Percentiles rank a stretch among this genome's conserved stretches.
phyloP scores from a whole-genome alignment of 2,888 invertebrate species.

The Eudasyphora cyanicolor region DNA sequence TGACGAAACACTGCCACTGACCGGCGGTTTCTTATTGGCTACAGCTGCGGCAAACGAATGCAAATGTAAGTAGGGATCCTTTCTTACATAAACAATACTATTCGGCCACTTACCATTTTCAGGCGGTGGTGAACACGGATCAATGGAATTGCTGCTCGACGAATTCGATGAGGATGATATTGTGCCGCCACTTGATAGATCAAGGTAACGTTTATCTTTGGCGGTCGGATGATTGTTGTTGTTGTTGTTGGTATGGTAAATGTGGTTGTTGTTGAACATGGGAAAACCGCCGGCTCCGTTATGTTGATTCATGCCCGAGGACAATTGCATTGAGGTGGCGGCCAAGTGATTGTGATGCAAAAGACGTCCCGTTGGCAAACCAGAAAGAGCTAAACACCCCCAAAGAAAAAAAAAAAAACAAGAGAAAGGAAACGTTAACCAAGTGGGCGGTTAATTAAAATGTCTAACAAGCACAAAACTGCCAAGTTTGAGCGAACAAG shows the following conservation, averaged over 20 bases:
- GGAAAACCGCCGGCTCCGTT: slow-evolving; percentile 74
- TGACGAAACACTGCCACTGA: slow-evolving; percentile 78
- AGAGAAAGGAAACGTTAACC: slow-evolving; percentile 33
- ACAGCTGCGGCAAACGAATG: slow-evolving; percentile 31
- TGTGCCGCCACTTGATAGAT: slow-evolving; percentile 73
- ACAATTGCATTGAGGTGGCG: slow-evolving; percentile 77
- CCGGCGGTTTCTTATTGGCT: slow-evolving; percentile 69
- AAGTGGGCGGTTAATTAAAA: slow-evolving; percentile 60
- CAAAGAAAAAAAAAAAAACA: slow-evolving; percentile 31
- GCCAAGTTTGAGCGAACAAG: background rate
- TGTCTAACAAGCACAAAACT: slow-evolving; percentile 49
- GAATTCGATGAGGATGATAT: slow-evolving; percentile 78
- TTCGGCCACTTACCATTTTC: slow-evolving; percentile 70
- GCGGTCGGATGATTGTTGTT: slow-evolving; percentile 63
- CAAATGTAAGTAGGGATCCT: slow-evolving; percentile 34
- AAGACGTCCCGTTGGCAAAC: slow-evolving; percentile 77
- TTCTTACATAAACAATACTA: background rate
- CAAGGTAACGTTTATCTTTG: slow-evolving; percentile 67
- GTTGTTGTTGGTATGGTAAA: slow-evolving; percentile 70
- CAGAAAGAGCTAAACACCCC: slow-evolving; percentile 72
- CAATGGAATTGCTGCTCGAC: slow-evolving; percentile 78
- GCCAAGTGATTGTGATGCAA: slow-evolving; percentile 79
- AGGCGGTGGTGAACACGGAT: slow-evolving; percentile 78
- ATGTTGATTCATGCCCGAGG: slow-evolving; percentile 72
- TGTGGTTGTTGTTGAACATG: slow-evolving; percentile 73